These are phyloP conservation scores for Antheraea yamamai DNA, from an alignment of 2,888 invertebrate genomes.

Conservation along the genomic window DNA sequence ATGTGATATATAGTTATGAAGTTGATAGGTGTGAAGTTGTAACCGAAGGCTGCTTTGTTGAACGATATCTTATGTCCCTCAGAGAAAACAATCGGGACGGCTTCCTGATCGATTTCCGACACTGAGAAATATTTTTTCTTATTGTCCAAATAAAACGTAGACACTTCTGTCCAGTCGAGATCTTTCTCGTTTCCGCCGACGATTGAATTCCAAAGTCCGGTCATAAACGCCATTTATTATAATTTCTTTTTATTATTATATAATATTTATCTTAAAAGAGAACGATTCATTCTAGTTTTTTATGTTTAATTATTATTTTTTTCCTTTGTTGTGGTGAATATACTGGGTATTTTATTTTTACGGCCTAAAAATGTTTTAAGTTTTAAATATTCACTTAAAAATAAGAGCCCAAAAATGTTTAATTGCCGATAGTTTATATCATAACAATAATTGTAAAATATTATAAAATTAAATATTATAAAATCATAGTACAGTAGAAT, in stretches of 20 bases:
- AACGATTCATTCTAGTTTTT: conserved; percentile 27
- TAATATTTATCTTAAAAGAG: conserved; percentile 37
- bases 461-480: no score
- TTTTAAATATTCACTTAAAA: neutral
- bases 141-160: conserved; percentile 77
- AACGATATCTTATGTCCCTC: conserved; percentile 75
- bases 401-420: neutral
- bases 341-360: neutral
- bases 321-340: neutral
- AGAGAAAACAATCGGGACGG: conserved; percentile 82
- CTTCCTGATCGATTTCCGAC: conserved; percentile 84
- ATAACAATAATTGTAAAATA: no score
- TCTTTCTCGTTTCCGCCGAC: conserved; percentile 72
- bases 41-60: conserved; percentile 75
- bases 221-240: conserved; percentile 78
- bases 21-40: conserved; percentile 82
- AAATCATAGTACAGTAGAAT: no score
- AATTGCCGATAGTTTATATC: no score
- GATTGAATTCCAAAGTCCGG: conserved; percentile 74
- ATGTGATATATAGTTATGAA: conserved; percentile 84
- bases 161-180: conserved; percentile 66
- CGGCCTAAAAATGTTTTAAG: neutral
- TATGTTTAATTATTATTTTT: conserved; percentile 19
- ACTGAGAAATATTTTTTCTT: conserved; percentile 85
- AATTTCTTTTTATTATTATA: conserved; percentile 31